These are phyloP conservation scores for Cyclura pinguis DNA, from an alignment of 2,797 vertebrate species.

Conservation along the genomic window DNA sequence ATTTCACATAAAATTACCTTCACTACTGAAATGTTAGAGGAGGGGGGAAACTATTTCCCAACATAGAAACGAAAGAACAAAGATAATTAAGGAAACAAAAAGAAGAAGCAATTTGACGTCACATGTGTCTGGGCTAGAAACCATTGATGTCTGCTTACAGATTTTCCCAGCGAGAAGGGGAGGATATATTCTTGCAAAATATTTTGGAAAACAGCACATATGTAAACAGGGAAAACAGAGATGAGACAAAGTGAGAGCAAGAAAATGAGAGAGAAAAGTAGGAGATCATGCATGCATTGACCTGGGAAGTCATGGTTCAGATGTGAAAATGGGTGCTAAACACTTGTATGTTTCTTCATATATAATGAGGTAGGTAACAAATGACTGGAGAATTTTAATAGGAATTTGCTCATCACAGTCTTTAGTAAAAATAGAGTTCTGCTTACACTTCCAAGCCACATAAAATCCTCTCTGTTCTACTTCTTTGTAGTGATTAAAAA, in stretches of 20 bases:
- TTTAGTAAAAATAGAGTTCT: not conserved
- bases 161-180: conserved; percentile 41
- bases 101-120: not conserved
- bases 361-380: conserved; percentile 32
- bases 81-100: conserved; percentile 25
- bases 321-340: conserved; percentile 45
- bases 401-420: not conserved
- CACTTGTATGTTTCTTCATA: conserved; percentile 24
- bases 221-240: too few species aligned
- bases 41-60: not conserved
- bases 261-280: conserved; percentile 38
- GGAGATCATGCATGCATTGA: conserved; percentile 56
- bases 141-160: not conserved
- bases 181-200: conserved; percentile 54
- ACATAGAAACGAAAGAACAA: conserved; percentile 14
- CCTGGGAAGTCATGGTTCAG: conserved; percentile 36
- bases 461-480: not conserved
- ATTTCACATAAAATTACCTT: conserved; percentile 20
- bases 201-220: not conserved
- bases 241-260: too few species aligned
- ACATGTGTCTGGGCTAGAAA: not conserved
- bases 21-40: conserved; percentile 12
- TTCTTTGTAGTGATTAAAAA: not conserved
- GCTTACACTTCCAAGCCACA: not conserved
- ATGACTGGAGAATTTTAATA: not conserved